phyloP scores from a whole-genome alignment of 2,113 vertebrate species.

The Sinosuthora webbiana region DNA sequence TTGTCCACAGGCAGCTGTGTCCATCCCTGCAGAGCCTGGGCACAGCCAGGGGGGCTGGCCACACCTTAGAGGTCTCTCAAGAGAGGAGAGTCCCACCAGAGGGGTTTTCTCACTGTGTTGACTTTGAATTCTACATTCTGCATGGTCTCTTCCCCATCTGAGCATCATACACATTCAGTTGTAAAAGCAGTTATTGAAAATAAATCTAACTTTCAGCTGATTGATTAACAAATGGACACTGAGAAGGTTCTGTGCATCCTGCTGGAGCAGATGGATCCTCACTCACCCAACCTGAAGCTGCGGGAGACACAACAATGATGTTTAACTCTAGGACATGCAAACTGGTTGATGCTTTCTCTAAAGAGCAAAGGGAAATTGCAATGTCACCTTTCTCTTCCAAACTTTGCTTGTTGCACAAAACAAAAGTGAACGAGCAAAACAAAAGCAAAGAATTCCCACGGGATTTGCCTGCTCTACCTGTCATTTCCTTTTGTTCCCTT shows the following conservation, averaged over 20 bases:
- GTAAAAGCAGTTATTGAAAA: conserved; percentile 62
- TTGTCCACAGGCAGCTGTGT: not conserved
- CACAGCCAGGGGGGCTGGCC: not conserved
- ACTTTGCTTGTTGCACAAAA: not conserved
- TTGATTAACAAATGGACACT: conserved; percentile 32
- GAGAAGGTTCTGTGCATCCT: not conserved
- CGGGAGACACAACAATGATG: not conserved
- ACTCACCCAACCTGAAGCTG: not conserved
- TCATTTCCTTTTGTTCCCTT: not conserved
- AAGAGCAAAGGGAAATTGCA: not conserved
- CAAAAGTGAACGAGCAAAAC: not conserved
- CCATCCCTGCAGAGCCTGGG: not conserved
- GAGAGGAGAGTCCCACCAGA: conserved; percentile 55
- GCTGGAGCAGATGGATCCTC: not conserved
- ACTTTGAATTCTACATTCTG: conserved; percentile 69
- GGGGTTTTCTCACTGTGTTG: conserved; percentile 67
- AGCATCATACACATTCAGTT: conserved; percentile 54
- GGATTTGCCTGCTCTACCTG: not conserved
- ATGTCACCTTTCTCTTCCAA: not conserved
- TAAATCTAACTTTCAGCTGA: conserved; percentile 43
- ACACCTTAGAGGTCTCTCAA: not conserved
- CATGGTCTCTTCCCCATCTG: conserved; percentile 57
- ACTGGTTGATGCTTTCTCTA: not conserved
- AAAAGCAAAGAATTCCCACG: not conserved
- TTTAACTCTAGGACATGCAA: not conserved